Conservation (phyloP, 2,888 invertebrate species). For the Troides aeacus region DNA sequence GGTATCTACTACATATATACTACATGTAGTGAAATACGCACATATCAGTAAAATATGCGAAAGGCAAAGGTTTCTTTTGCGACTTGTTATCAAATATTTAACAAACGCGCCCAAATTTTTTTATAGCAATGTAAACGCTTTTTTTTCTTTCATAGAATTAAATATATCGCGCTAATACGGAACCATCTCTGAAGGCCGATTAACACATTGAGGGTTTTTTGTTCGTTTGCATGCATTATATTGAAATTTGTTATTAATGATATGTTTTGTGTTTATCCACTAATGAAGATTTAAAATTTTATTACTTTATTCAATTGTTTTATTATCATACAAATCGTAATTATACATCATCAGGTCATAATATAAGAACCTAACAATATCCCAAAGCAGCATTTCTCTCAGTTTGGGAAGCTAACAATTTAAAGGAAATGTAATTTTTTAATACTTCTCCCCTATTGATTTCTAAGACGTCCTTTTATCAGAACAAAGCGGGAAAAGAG, state of each 20-base stretch:
- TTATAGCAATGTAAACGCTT: neutral
- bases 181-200: conserved; percentile 3
- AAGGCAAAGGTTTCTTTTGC: neutral
- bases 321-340: neutral
- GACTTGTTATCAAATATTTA: neutral
- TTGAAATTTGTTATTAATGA: neutral
- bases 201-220: conserved; percentile 1
- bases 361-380: no score
- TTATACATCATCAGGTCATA: neutral
- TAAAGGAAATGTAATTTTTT: no score
- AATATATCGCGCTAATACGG: conserved; percentile 5
- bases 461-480: no score
- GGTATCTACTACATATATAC: no score
- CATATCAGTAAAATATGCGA: neutral
- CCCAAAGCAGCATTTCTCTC: no score
- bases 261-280: neutral
- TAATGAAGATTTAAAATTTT: neutral
- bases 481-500: no score
- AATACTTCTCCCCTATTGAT: no score
- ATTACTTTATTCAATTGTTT: neutral
- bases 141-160: neutral
- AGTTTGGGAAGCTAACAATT: no score
- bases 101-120: neutral
- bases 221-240: neutral
- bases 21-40: neutral